These are phyloP conservation scores for Alitta virens DNA, from an alignment of 2,888 invertebrate genomes.

Conservation along the genomic window DNA sequence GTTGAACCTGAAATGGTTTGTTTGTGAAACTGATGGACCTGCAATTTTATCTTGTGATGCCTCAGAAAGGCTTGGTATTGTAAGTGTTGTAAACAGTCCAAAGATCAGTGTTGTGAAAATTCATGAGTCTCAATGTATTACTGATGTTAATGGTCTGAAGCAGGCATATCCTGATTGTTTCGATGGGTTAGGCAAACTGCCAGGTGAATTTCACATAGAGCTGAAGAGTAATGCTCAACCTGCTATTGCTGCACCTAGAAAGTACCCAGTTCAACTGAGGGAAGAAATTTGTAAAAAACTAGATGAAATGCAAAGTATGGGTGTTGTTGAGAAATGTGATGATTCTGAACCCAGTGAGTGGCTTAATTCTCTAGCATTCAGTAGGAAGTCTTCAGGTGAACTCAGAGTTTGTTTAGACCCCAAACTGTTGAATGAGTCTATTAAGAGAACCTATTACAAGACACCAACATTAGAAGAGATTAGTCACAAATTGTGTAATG, in stretches of 20 bases:
- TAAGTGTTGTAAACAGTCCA: neutral
- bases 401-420: too few species aligned
- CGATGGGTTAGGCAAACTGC: slow-evolving; percentile 1
- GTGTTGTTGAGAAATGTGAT: too few species aligned
- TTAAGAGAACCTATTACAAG: too few species aligned
- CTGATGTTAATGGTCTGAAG: neutral
- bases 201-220: slow-evolving; percentile 15
- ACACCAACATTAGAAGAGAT: too few species aligned
- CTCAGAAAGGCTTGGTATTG: neutral
- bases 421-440: too few species aligned
- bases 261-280: slow-evolving; percentile 14
- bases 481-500: too few species aligned
- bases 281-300: slow-evolving; percentile 13
- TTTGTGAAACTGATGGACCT: neutral
- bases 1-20: neutral
- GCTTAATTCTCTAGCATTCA: too few species aligned
- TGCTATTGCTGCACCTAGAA: slow-evolving; percentile 16
- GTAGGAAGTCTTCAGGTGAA: too few species aligned
- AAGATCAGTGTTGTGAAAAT: neutral
- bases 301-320: slow-evolving; percentile 18
- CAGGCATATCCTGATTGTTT: neutral
- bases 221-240: slow-evolving; percentile 12
- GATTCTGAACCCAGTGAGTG: too few species aligned
- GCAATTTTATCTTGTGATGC: neutral
- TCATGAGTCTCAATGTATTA: neutral